These are phyloP conservation scores for Arvicanthis niloticus DNA, from an alignment of 2,113 vertebrate species.

Conservation along the genomic window DNA sequence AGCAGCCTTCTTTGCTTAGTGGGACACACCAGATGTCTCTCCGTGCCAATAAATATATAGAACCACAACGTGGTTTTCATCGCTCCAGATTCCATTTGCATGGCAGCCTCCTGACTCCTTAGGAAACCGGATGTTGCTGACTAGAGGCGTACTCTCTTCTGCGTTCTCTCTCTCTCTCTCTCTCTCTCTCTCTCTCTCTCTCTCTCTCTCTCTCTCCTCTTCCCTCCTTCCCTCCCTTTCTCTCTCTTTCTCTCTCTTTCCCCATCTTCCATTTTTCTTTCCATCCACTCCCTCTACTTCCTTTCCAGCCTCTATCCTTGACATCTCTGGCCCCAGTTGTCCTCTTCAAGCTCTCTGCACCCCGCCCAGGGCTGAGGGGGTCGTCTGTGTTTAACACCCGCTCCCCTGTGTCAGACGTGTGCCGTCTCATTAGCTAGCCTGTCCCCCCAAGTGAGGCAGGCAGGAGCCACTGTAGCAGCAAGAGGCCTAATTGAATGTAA, in stretches of 20 bases:
- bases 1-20: slow-evolving; percentile 64
- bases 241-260: neutral
- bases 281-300: no score
- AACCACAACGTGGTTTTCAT: slow-evolving; percentile 62
- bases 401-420: slow-evolving; percentile 47
- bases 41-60: slow-evolving; percentile 50
- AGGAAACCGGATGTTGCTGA: neutral
- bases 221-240: neutral
- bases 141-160: neutral
- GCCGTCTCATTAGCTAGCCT: slow-evolving; percentile 80
- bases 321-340: neutral
- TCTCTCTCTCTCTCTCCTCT: neutral
- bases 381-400: rapidly evolving
- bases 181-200: neutral
- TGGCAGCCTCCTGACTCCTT: neutral
- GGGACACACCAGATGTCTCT: neutral
- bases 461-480: slow-evolving; percentile 66
- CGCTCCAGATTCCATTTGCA: neutral
- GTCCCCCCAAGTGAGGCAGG: slow-evolving; percentile 85
- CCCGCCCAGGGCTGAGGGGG: neutral
- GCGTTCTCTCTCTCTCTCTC: neutral
- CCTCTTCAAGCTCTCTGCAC: neutral
- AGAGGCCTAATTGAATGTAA: slow-evolving; percentile 89
- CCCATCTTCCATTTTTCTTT: neutral
- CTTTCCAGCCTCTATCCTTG: neutral